Conservation (phyloP, 35 echinoderm and acorn worm species). For the Heliocidaris erythrogramma region DNA sequence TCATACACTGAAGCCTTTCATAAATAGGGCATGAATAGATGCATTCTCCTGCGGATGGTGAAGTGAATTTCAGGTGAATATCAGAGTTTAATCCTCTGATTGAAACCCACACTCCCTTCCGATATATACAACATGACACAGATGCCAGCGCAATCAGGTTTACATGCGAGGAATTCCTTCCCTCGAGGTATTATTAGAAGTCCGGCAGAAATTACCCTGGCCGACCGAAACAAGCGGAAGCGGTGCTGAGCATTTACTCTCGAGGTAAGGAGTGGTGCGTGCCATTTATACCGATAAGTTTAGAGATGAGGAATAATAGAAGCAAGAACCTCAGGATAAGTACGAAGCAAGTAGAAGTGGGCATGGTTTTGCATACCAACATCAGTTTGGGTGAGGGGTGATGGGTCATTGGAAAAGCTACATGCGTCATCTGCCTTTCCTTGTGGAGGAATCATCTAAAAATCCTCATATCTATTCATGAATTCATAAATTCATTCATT, state of each 20-base stretch:
- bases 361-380: conserved; percentile 16
- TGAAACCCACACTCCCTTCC: too few species aligned
- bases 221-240: background rate
- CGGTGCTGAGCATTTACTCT: background rate
- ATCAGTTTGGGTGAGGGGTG: background rate
- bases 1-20: too few species aligned
- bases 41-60: too few species aligned
- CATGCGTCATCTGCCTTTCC: background rate
- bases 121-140: background rate
- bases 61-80: too few species aligned
- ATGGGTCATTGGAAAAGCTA: background rate
- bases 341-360: background rate
- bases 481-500: background rate
- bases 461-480: background rate
- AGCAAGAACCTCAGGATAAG: background rate
- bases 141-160: background rate
- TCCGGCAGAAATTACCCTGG: conserved; percentile 8
- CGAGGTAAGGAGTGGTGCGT: background rate
- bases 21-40: too few species aligned
- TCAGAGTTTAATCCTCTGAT: too few species aligned
- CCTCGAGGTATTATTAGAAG: background rate
- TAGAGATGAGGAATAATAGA: conserved; percentile 18
- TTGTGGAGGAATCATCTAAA: background rate
- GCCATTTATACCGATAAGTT: conserved; percentile 17
- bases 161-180: background rate